Conservation (phyloP, 2,113 vertebrate species). For the Natator depressus region DNA sequence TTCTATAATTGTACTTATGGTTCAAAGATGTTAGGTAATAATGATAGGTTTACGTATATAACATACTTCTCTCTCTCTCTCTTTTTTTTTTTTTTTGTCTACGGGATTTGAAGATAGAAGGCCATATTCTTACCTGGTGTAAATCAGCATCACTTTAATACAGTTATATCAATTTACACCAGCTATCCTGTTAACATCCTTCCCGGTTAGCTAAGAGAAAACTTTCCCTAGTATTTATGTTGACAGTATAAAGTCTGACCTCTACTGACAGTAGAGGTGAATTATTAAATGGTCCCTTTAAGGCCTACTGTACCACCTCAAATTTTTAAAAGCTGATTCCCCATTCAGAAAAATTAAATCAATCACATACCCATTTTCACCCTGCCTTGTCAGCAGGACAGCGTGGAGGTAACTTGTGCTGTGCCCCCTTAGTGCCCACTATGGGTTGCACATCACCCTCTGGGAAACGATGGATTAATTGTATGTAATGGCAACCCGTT, state of each 20-base stretch:
- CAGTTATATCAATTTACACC: background rate
- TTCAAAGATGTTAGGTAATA: background rate
- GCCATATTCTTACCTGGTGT: background rate
- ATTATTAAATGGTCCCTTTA: background rate
- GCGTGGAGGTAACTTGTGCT: background rate
- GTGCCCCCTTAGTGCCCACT: background rate
- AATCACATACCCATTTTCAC: background rate
- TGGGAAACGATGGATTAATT: background rate
- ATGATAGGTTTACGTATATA: background rate
- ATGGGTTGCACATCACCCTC: too few relatives aligned
- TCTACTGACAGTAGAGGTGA: background rate
- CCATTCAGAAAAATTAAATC: background rate
- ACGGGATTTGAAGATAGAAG: background rate
- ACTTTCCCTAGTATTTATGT: rapidly evolving
- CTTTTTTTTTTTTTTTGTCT: too few relatives aligned
- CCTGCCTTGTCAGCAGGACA: background rate
- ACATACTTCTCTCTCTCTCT: background rate
- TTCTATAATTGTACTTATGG: background rate
- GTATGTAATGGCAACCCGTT: rapidly evolving
- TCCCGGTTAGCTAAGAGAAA: background rate
- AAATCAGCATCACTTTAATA: background rate
- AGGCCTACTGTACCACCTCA: background rate
- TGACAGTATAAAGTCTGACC: constrained; percentile 33
- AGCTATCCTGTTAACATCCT: background rate
- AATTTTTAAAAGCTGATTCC: background rate